Evolutionary conservation across 1,140 invertebrate genomes (phyloP), one percentile per base, ranked within the genome.

Genomic region (Teleopsis dalmanni): DNA sequence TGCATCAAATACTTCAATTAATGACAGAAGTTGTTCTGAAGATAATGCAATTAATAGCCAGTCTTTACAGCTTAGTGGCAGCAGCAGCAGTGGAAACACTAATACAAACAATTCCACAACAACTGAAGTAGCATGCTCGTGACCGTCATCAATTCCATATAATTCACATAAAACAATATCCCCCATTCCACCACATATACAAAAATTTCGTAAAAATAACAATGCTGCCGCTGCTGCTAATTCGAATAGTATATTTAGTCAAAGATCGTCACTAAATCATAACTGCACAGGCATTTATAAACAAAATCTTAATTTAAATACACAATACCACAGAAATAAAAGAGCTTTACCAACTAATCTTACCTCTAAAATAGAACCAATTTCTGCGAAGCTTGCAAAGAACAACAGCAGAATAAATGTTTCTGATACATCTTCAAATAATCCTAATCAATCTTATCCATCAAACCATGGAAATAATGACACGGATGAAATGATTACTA

Each of bases 131-230:
- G 62, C 60, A 25, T 70, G 66, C 40, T 70, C 66, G 66, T 70
- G 66, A 70, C 66, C 44, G 46, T 27, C 40, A 27, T 38, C 40
- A 25, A 43, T 23, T 31, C 16, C 5, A 31, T 34, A 34, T 41
- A 50, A 22, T 8, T 25, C 25, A 37, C 48, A 38, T 26, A 31
- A 50, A n/a, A 38, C 35, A 36, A 33, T 36, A 14, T 44, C 33
- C 33, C 33, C 25, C 57, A 57, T 55, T 52, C 58, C 52, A 26
- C 47, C 59, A 46, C 57, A 60, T 57, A 51, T 57, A 51, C 61
- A 67, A 40, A 67, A 67, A 56, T 67, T 67, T 55, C 57, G 64
- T 25, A 67, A 67, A 54, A 67, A 67, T 54, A 67, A 67, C 44
- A 67, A 67, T 56, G 65, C 65, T 21, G 65, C 65, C 38, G 64